Evolutionary conservation across 2,888 invertebrate species (phyloP), one percentile per base, ranked within the genome.

Genomic region (Pyralis farinalis): DNA sequence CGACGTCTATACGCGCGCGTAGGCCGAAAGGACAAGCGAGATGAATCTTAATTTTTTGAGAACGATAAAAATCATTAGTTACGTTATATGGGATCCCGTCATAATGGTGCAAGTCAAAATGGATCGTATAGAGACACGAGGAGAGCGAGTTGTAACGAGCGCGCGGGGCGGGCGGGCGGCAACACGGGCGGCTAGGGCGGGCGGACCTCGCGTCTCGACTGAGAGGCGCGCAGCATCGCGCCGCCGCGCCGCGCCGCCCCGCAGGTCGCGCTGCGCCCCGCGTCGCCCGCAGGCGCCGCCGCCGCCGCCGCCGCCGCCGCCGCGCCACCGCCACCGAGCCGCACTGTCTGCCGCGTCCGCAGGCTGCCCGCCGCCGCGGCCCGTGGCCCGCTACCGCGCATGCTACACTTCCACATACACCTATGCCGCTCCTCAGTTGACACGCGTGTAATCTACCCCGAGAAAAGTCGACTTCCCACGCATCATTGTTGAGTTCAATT

Each of bases 211-310:
- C 87, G 86, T 84, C 91, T 92, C 91, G 91, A 92, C 92, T 92
- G 91, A 91, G 91, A 91, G 88, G 88, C 91, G 87, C 88, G 83
- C 89, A 88, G 91, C 91, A 91, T 91, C 91, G 91, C 87, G 82
- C 84, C 90, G 90, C 86, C 90, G 89, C 87, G 87, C 85, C 88
- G 81, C 85, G 78, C 85, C 79, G 77, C 77, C 16, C 65, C 69
- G 56, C 63, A 49, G 51, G 38, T 42, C 38, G 46, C 46, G 55
- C 53, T 53, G 39, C 48, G 55, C 56, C 46, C 59, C 58, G 47
- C 59, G 52, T 54, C 59, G 48, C 55, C 65, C 65, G 73, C 80
- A 63, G 74, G 71, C 79, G 81, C 78, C 79, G 77, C 83, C 79
- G 75, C 76, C 56, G 63, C 71, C 79, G 81, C 78, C 79, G 77